Evolutionary conservation across 1,140 invertebrate species (phyloP), one percentile per base, ranked within the genome.

Genomic region (Bombus pyrosoma): DNA sequence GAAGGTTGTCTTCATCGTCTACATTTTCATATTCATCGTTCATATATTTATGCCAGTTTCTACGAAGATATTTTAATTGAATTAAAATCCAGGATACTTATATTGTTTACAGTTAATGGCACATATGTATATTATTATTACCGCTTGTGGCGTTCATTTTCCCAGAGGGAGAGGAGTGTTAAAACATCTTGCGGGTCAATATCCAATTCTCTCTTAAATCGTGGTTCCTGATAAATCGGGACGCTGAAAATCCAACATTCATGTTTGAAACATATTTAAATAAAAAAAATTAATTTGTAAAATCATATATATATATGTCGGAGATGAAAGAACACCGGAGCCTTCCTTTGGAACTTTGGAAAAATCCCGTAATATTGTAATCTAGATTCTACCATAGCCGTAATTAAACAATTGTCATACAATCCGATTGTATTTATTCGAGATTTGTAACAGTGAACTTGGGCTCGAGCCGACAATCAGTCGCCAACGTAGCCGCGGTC

Each of bases 201-300:
- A 15, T 95, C 92, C 12, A 95, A 62, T 72, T 94, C 94, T 2
- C 95, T 92, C 86, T 95, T 95, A 75, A 92, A 94, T 37, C 93
- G 88, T 34, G 91, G 88, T 41, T 94, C 93, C 64, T 91, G 91
- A 47, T 94, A 94, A 32, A 91, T 75, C 22, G 92, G 88, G 18
- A 91, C 68, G 72, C 92, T 93, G 66, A 41, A 86, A 85, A 62
- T 81, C 64, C 22, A 28, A 53, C 18, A 53, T 53, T 53, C 5
- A 8, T 53, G 47, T 53, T 53, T 22, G 1, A 53, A 22, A 53
- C 47, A 53, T 53, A 53, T 53, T 22, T 53, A 53, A 53, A 22
- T 53, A 22, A 53, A 53, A 53, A 43, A 12, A 28, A 10, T n/a
- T n/a, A 1, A 4, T 10, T n/a, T 57, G 25, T 25, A 59, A 9